phyloP scores from a whole-genome alignment of 2,888 invertebrate genomes.

The Agrochola lychnidis region DNA sequence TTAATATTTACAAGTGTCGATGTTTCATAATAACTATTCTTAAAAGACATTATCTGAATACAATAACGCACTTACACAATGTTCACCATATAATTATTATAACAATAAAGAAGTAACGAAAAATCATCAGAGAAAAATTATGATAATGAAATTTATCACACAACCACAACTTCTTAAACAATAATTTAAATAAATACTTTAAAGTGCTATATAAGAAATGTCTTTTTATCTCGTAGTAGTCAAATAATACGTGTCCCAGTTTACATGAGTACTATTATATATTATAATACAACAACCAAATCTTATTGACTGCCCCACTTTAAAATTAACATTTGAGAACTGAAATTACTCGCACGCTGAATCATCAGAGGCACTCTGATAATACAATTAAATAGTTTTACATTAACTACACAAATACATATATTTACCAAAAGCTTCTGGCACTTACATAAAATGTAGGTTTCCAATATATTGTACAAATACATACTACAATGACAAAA shows the following conservation, averaged over 20 bases:
- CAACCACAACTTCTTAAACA: conserved; percentile 47
- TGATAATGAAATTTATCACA: conserved; percentile 50
- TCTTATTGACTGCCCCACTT: neutral
- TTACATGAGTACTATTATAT: conserved; percentile 5
- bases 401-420: conserved; percentile 36
- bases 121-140: conserved; percentile 37
- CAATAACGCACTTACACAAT: conserved; percentile 19
- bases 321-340: conserved; percentile 28
- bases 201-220: conserved; percentile 42
- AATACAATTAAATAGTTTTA: conserved; percentile 5
- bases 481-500: conserved; percentile 20
- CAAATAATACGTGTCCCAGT: conserved; percentile 48
- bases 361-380: conserved; percentile 1
- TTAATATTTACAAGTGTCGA: conserved; percentile 45
- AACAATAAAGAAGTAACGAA: conserved; percentile 24
- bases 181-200: conserved; percentile 56
- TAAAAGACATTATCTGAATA: conserved; percentile 15
- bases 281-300: conserved; percentile 1
- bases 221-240: conserved; percentile 51
- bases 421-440: conserved; percentile 45
- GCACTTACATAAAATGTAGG: conserved; percentile 35
- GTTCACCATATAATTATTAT: conserved; percentile 7
- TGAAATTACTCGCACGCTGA: conserved; percentile 9
- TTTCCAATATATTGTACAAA: conserved; percentile 38
- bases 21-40: conserved; percentile 27